A percentile compares a stretch with the other conserved stretches of the same genome.
phyloP scores from a whole-genome alignment of 2,888 invertebrate genomes.

The Folsomia manolachei region DNA sequence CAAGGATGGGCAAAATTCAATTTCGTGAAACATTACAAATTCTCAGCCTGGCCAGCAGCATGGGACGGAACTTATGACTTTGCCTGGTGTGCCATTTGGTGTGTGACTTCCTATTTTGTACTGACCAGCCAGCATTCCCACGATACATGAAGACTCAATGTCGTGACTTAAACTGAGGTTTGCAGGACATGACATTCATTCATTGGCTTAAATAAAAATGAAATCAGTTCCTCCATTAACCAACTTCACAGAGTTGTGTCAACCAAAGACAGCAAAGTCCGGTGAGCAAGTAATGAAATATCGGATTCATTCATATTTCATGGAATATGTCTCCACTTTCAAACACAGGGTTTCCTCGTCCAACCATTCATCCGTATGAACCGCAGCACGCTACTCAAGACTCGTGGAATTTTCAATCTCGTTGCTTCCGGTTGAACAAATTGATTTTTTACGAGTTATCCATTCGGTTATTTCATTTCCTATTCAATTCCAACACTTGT shows the following conservation, averaged over 20 bases:
- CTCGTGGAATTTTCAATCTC: constrained; percentile 37
- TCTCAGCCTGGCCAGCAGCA: constrained; percentile 10
- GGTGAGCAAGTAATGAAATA: constrained; percentile 3
- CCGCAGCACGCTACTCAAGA: not conserved
- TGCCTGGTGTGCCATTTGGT: not conserved
- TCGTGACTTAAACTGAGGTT: constrained; percentile 1
- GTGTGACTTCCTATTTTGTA: not conserved
- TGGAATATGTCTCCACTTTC: not conserved
- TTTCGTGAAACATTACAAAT: constrained; percentile 14
- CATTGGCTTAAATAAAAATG: not conserved
- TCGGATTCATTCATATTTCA: constrained; percentile 5
- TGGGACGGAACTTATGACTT: not conserved
- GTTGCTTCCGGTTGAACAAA: constrained; percentile 35
- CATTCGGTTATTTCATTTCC: constrained; percentile 11
- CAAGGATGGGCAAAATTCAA: constrained; percentile 15
- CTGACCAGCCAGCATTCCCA: not conserved
- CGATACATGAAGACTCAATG: not conserved
- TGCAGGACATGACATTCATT: not conserved
- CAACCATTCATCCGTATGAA: not conserved
- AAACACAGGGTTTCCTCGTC: not conserved
- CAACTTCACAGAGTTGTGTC: not conserved
- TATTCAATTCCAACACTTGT: not conserved
- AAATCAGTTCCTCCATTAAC: constrained; percentile 3
- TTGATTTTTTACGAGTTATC: constrained; percentile 17
- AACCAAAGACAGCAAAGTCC: too few relatives aligned